These are phyloP conservation scores for Empidonax traillii DNA, from an alignment of 2,113 vertebrate genomes.

Conservation along the genomic window DNA sequence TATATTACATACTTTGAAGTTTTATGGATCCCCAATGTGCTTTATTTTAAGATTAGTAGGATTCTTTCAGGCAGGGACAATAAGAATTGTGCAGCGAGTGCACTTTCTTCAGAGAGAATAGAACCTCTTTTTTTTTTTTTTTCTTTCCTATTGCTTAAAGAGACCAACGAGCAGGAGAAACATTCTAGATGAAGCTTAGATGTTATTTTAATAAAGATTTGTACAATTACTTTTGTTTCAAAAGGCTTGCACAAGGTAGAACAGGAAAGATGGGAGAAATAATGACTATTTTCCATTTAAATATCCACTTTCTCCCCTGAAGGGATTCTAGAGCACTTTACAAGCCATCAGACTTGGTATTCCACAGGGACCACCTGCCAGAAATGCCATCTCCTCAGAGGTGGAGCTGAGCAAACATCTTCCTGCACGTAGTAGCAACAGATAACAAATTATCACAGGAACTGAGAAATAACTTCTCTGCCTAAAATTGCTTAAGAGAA, in stretches of 20 bases:
- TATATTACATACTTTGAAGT: constrained; percentile 4
- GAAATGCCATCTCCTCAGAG: not conserved
- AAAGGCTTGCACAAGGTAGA: not conserved
- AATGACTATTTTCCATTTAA: not conserved
- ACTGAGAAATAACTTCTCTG: not conserved
- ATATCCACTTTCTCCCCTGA: not conserved
- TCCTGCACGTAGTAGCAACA: not conserved
- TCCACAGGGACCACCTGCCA: not conserved
- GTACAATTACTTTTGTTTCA: not conserved
- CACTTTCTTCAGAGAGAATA: not conserved
- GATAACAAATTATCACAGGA: not conserved
- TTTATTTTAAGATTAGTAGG: constrained; percentile 42
- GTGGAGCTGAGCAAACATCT: not conserved
- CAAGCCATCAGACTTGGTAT: not conserved
- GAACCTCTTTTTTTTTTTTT: not conserved
- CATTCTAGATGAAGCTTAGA: not conserved
- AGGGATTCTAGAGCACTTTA: not conserved
- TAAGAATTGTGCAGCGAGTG: not conserved
- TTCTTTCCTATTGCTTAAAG: not conserved
- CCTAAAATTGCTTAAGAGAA: not conserved
- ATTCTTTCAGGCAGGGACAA: not conserved
- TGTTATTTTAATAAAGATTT: not conserved
- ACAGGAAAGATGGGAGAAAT: not conserved
- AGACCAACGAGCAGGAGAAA: not conserved
- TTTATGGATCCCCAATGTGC: constrained; percentile 25